Percentiles rank a stretch among this genome's conserved stretches.
phyloP scores from a whole-genome alignment of 2,113 vertebrate species.

The Marcusenius ussheri region DNA sequence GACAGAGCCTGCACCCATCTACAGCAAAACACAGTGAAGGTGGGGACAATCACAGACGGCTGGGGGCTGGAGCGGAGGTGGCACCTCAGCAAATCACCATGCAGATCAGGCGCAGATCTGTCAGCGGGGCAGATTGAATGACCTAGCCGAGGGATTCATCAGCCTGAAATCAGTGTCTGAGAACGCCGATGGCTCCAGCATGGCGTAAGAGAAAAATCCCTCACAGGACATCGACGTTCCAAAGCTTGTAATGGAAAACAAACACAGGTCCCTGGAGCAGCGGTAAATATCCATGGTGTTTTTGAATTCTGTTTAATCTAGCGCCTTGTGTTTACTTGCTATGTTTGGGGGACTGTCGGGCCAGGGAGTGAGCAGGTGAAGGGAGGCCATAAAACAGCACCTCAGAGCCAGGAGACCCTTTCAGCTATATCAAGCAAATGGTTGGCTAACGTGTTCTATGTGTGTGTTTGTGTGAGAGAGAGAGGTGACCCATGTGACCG shows the following conservation, averaged over 20 bases:
- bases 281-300: background rate
- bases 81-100: background rate
- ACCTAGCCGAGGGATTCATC: background rate
- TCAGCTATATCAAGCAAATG: background rate
- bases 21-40: background rate
- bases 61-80: background rate
- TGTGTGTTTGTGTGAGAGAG: background rate
- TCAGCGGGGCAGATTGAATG: background rate
- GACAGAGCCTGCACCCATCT: background rate
- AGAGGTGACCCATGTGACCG: background rate
- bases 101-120: background rate
- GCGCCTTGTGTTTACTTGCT: background rate
- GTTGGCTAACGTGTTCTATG: background rate
- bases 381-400: background rate
- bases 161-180: background rate
- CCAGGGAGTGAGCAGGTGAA: background rate
- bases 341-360: background rate
- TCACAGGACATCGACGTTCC: background rate
- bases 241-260: background rate
- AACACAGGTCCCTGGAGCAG: background rate
- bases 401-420: background rate
- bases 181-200: background rate
- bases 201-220: background rate
- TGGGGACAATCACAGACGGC: background rate
- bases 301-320: background rate